A percentile compares a stretch with the other conserved stretches of the same genome.
Conservation (phyloP, 2,888 invertebrate genomes). For the Brachylomia viminalis region DNA sequence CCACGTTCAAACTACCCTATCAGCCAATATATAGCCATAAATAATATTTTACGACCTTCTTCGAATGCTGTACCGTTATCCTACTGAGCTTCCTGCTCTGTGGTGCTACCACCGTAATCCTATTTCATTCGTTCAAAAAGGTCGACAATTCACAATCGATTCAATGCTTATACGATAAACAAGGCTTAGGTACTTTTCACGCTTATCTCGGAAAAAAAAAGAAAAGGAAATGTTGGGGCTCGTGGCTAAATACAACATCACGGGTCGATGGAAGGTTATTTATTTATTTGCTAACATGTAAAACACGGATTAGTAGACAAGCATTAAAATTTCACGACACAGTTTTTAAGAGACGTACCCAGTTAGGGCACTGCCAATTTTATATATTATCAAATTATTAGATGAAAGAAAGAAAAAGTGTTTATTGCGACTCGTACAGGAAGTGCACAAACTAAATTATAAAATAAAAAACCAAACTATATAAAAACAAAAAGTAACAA, state of each 20-base stretch:
- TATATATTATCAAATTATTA: no score
- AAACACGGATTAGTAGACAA: no score
- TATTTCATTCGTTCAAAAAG: slow-evolving; percentile 49
- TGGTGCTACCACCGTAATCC: slow-evolving; percentile 26
- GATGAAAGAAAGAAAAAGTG: no score
- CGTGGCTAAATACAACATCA: no score
- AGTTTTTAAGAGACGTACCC: no score
- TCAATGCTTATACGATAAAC: slow-evolving; percentile 20
- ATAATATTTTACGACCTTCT: slow-evolving; percentile 24
- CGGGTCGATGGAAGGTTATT: not conserved
- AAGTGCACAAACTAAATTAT: no score
- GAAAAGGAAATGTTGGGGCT: not conserved
- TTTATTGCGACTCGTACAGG: no score
- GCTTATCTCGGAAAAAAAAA: not conserved
- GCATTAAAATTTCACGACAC: no score
- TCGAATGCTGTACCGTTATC: not conserved
- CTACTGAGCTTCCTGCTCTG: slow-evolving; percentile 28
- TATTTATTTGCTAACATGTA: no score
- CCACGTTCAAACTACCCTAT: not conserved
- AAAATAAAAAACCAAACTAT: no score
- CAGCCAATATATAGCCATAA: not conserved
- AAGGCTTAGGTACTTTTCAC: not conserved
- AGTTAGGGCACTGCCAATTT: no score
- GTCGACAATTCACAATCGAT: slow-evolving; percentile 51
- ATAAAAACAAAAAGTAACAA: no score